phyloP scores from a whole-genome alignment of 2,888 invertebrate genomes.

The Eledona agricola region DNA sequence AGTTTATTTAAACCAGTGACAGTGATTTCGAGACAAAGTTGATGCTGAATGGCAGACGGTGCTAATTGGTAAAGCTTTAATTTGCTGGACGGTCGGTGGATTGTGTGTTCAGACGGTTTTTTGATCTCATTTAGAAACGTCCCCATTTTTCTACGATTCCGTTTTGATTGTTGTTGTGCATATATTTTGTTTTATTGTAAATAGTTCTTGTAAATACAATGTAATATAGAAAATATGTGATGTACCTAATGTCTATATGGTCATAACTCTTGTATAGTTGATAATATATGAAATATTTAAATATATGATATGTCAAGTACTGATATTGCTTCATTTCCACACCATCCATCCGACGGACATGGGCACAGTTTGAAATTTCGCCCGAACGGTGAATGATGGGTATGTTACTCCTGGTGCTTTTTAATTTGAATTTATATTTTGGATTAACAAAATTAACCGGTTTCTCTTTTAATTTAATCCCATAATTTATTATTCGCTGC shows the following conservation, averaged over 20 bases:
- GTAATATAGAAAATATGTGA: constrained; percentile 33
- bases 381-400: no score
- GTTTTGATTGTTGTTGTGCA: constrained; percentile 17
- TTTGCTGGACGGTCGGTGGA: constrained; percentile 4
- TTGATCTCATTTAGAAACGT: constrained; percentile 34
- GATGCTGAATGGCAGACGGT: constrained; percentile 32
- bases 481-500: no score
- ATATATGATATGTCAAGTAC: constrained; percentile 19
- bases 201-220: constrained; percentile 21
- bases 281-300: constrained; percentile 33
- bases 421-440: no score
- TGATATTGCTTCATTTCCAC: neutral
- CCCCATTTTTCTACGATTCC: constrained; percentile 11
- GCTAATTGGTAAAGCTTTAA: constrained; percentile 9
- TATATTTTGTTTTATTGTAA: constrained; percentile 30
- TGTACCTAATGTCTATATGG: constrained; percentile 22
- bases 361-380: no score
- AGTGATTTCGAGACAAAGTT: constrained; percentile 57
- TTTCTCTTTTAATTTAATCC: no score
- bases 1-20: constrained; percentile 60
- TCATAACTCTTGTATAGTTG: constrained; percentile 34
- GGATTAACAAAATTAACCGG: no score
- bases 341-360: constrained; percentile 10
- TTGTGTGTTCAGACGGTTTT: constrained; percentile 19
- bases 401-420: no score